These are phyloP conservation scores for Catocala fraxini DNA, from an alignment of 2,888 invertebrate species.

Conservation along the genomic window DNA sequence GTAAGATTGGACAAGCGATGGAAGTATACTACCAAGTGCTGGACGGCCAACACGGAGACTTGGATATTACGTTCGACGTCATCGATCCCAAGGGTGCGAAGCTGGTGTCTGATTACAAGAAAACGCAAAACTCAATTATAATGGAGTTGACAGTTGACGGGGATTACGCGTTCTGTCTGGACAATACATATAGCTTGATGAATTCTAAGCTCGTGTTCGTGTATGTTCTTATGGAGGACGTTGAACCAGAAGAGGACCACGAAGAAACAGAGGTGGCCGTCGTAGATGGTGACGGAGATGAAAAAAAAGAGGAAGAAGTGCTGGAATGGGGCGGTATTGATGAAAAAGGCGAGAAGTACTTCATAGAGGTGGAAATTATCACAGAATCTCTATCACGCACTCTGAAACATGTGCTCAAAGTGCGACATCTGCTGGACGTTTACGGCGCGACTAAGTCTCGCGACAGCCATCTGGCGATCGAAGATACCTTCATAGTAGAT, in stretches of 20 bases:
- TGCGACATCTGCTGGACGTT: constrained; percentile 89
- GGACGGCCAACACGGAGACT: constrained; percentile 94
- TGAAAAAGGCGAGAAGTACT: constrained; percentile 65
- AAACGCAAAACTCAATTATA: constrained; percentile 90
- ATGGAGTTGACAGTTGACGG: constrained; percentile 88
- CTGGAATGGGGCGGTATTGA: constrained; percentile 72
- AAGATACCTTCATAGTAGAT: constrained; percentile 94
- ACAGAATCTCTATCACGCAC: constrained; percentile 90
- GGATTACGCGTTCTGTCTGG: constrained; percentile 95
- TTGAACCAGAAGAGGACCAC: constrained; percentile 62
- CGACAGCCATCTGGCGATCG: constrained; percentile 93
- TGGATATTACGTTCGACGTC: constrained; percentile 93
- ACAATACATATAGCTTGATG: constrained; percentile 94
- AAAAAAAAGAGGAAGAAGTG: constrained; percentile 71
- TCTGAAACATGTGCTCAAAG: constrained; percentile 88
- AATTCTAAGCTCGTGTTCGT: constrained; percentile 94
- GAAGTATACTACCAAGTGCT: constrained; percentile 87
- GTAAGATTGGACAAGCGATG: constrained; percentile 70
- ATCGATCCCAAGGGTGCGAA: constrained; percentile 89
- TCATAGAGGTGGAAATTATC: constrained; percentile 83
- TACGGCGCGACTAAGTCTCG: constrained; percentile 92
- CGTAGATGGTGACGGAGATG: constrained; percentile 55
- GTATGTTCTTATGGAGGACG: constrained; percentile 90
- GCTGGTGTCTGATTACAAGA: constrained; percentile 90
- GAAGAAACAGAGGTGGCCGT: constrained; percentile 57